Evolutionary conservation across 2,888 invertebrate species (phyloP).

Genomic region (Anthrax anthrax): DNA sequence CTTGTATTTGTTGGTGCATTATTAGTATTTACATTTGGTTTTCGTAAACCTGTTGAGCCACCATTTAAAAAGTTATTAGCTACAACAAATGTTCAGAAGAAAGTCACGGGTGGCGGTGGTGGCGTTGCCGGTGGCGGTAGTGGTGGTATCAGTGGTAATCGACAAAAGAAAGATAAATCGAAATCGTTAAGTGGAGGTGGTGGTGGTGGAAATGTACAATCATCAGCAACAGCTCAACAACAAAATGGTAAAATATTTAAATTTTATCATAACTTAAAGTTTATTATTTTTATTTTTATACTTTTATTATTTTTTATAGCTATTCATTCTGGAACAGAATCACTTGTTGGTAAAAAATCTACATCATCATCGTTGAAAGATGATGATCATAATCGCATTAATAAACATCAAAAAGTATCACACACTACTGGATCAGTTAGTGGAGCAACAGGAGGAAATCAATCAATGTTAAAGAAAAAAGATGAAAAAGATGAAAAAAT

Average conservation of each 20-base stretch:
- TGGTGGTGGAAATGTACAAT: too few relatives aligned
- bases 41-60: constrained; percentile 7
- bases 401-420: neutral
- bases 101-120: neutral
- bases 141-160: neutral
- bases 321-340: neutral
- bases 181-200: neutral
- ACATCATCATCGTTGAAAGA: neutral
- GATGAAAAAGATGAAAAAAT: neutral
- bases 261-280: neutral
- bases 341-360: neutral
- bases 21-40: constrained; percentile 8
- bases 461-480: neutral
- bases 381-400: neutral
- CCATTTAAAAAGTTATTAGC: constrained; percentile 2
- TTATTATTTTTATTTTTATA: too few relatives aligned
- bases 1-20: constrained; percentile 5
- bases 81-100: neutral
- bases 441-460: neutral
- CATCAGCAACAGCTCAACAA: neutral
- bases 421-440: neutral
- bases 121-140: neutral
- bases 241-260: neutral
- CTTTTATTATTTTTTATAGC: too few relatives aligned
- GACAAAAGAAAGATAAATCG: neutral